These are phyloP conservation scores for Encarsia formosa DNA, from an alignment of 2,888 invertebrate species.

Conservation along the genomic window DNA sequence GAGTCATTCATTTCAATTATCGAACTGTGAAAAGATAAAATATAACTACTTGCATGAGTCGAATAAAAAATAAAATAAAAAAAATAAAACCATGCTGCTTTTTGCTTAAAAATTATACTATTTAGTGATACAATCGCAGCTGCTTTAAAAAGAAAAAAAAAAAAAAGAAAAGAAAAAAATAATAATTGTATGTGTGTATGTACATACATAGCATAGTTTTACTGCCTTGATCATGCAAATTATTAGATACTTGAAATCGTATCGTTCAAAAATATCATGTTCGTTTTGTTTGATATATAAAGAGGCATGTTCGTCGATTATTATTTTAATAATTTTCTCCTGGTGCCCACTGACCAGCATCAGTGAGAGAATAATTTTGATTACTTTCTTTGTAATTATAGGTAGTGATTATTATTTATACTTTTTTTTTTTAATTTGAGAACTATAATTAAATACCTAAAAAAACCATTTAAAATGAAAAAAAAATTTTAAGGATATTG, in stretches of 20 bases:
- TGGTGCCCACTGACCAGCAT: constrained; percentile 7
- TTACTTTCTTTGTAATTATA: constrained; percentile 10
- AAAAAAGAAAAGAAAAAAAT: no score
- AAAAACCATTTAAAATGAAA: neutral
- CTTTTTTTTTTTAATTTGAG: constrained; percentile 11
- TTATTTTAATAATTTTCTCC: constrained; percentile 12
- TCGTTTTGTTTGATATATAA: constrained; percentile 15
- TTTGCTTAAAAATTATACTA: constrained; percentile 14
- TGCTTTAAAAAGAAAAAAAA: no score
- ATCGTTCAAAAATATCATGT: constrained; percentile 11
- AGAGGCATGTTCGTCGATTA: constrained; percentile 14
- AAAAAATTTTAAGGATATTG: constrained; percentile 5
- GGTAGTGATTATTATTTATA: no score
- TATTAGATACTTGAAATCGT: constrained; percentile 16
- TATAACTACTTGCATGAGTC: no score
- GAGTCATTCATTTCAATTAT: no score
- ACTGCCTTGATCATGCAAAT: constrained; percentile 23
- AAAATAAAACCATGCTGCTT: constrained; percentile 19
- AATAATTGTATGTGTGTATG: constrained; percentile 18
- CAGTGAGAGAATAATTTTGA: constrained; percentile 8
- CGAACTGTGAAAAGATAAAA: neutral
- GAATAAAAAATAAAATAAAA: constrained; percentile 1
- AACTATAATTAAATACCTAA: constrained; percentile 5
- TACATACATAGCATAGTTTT: constrained; percentile 20
- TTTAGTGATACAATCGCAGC: constrained; percentile 21